Base-by-base conservation (phyloP, 2,888 invertebrate species). In the Melanophora roralis region DNA sequence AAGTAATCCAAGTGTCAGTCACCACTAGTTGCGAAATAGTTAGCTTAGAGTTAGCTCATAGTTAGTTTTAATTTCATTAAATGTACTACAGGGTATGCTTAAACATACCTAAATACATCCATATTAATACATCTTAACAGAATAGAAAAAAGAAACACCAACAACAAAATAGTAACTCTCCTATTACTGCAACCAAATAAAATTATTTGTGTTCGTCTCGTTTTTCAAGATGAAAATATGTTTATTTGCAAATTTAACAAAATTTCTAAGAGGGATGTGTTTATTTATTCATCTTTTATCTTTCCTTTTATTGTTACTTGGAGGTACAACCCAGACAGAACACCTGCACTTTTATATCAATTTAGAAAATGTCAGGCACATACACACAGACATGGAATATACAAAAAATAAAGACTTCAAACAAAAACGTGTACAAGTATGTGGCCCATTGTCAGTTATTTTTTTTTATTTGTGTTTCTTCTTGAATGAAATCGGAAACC, bases 221-320 rank as follows among this genome's bases (percentile, higher is more conserved):
- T 27, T 36, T 64, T 32, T 47, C 11, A 36, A 53, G 45, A 64
- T 38, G 55, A 19, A 55, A 64, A 64, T 72, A 27, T 45, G 45
- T 47, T 53, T 53, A 64, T 47, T 73, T 53, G 55, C 55, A 64
- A 59, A 64, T 64, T 55, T 55, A 47, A 38, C 21, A 47, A n/a
- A 73, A 73, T 64, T 73, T 53, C 2, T 38, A n/a, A 64, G 38
- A 73, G 45, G 72, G 45, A 62, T 64, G 72, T 43, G 45, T 67
- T 65, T 19, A 21, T 32, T 67, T 14, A 40, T 67, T 55, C 21
- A 19, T 43, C 3, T 32, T 21, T 43, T n/a, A 2, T 55, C 49
- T 23, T 5, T 19, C 6, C 1, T 36, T 57, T 32, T 16, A 59
- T 12, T 36, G 12, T 7, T 62, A 38, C 19, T 64, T 38, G 5